Base-by-base conservation (phyloP, 2,797 vertebrate genomes). In the Picus viridis region DNA sequence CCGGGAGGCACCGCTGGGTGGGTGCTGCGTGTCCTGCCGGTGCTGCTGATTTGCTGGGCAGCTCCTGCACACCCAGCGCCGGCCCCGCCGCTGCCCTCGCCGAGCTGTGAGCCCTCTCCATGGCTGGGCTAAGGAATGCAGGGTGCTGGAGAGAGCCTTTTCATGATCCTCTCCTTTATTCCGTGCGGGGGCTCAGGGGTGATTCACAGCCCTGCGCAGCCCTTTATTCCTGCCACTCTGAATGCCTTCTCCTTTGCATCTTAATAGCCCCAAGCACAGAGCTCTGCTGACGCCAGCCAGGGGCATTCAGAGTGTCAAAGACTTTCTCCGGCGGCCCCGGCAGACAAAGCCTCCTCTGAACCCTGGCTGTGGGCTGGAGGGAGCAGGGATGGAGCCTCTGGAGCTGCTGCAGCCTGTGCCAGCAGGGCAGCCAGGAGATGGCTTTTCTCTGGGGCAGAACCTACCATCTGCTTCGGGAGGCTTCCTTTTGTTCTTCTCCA, bases 161-260 rank as follows among this genome's bases (percentile, higher is more conserved):
- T 94, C 96, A 92, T 82, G 88, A 79, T 91, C 86, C 85, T 49
- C 69, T 51, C 19, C 80, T 92, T 41, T 75, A 59, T 94, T 92
- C 57, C 64, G 3, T 54, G 41, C 65, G 64, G 80, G 67, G 76
- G 29, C 36, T 86, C 68, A 14, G 94, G 83, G 72, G 6, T 69
- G 88, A 91, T 78, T 96, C 81, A 47, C 61, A 71, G 95, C 94
- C 95, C 64, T 77, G 53, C 54, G 61, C 70, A 75, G 84, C 49
- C 27, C 84, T 81, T 32, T 93, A 63, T 95, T 45, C 87, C 78
- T 82, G n/a, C 3, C 6, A 22, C 36, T 74, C 54, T 90, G 87
- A 95, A 95, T 92, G 24, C 65, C 1, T 58, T 84, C 92, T 92
- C 61, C 62, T 97, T 96, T 96, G 94, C 91, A 93, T 96, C 76